Percentiles rank a stretch among this genome's conserved stretches.
Conservation (phyloP, 1,140 invertebrate genomes). For the Sarcophaga bullata region DNA sequence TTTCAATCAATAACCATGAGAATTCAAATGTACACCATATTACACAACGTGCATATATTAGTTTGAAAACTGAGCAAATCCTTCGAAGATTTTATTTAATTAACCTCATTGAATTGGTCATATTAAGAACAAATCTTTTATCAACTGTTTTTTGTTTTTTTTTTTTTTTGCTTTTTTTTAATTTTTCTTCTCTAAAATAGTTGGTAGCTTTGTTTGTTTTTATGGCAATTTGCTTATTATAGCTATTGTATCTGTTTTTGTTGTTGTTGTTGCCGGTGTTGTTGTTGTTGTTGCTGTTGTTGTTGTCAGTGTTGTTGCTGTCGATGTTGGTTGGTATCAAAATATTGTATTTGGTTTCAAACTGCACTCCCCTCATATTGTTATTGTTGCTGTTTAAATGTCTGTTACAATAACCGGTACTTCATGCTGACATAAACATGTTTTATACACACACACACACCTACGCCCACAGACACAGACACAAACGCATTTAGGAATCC, state of each 20-base stretch:
- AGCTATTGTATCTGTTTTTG: neutral
- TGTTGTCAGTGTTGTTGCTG: neutral
- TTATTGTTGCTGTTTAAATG: slow-evolving; percentile 31
- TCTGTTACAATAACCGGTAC: slow-evolving; percentile 32
- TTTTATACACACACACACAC: neutral
- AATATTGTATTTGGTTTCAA: neutral
- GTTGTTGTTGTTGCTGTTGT: neutral
- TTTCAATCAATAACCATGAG: no score
- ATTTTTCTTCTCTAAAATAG: no score
- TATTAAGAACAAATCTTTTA: no score
- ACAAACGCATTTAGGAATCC: neutral
- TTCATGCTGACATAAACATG: slow-evolving; percentile 29
- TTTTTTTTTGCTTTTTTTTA: no score
- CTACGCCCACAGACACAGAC: neutral
- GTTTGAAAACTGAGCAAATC: no score
- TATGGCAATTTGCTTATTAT: no score
- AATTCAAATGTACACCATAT: no score
- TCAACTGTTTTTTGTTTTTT: no score
- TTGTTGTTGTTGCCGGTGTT: neutral
- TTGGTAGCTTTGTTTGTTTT: no score
- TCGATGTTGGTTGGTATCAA: neutral
- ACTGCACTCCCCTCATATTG: neutral
- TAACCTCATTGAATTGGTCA: no score
- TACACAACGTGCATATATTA: no score
- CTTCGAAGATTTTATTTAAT: no score